Evolutionary conservation across 2,888 invertebrate species (phyloP).

Genomic region (Cataglyphis cursor): DNA sequence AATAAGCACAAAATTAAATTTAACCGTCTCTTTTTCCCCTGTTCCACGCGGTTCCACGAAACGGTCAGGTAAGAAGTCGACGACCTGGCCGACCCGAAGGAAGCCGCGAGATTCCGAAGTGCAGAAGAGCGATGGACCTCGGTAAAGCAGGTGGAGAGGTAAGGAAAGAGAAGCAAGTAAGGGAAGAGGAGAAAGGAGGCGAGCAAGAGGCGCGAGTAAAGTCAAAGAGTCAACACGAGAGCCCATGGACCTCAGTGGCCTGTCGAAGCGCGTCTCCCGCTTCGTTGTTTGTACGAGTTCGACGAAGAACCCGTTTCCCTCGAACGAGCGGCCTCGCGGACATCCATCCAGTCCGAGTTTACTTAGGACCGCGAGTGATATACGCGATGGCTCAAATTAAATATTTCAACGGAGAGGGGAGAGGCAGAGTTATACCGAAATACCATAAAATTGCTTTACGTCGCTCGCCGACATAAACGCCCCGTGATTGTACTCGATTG

Average conservation of each 20-base stretch:
- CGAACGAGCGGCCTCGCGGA: conserved; percentile 65
- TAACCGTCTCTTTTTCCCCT: conserved; percentile 74
- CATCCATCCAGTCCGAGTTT: conserved; percentile 76
- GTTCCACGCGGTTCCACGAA: conserved; percentile 79
- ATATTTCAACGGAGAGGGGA: conserved; percentile 76
- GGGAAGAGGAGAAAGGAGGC: conserved; percentile 56
- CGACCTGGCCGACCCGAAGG: conserved; percentile 77
- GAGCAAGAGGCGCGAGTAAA: conserved; percentile 79
- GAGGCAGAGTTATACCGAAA: conserved; percentile 35
- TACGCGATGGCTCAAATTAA: conserved; percentile 79
- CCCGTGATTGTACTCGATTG: conserved; percentile 10
- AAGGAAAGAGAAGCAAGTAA: conserved; percentile 39
- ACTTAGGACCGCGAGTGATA: conserved; percentile 80
- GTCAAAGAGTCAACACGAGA: conserved; percentile 85
- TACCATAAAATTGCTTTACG: conserved; percentile 43
- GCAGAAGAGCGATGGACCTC: conserved; percentile 61
- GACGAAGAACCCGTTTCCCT: conserved; percentile 83
- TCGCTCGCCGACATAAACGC: conserved; percentile 34
- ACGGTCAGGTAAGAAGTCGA: conserved; percentile 78
- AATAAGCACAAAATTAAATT: conserved; percentile 78
- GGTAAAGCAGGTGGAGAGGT: conserved; percentile 53
- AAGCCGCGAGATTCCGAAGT: conserved; percentile 58
- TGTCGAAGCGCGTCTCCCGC: conserved; percentile 71
- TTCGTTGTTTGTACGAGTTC: conserved; percentile 85
- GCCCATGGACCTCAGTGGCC: conserved; percentile 67